These are phyloP conservation scores for Aleiodes alternator DNA, from an alignment of 2,888 invertebrate species.

Conservation along the genomic window DNA sequence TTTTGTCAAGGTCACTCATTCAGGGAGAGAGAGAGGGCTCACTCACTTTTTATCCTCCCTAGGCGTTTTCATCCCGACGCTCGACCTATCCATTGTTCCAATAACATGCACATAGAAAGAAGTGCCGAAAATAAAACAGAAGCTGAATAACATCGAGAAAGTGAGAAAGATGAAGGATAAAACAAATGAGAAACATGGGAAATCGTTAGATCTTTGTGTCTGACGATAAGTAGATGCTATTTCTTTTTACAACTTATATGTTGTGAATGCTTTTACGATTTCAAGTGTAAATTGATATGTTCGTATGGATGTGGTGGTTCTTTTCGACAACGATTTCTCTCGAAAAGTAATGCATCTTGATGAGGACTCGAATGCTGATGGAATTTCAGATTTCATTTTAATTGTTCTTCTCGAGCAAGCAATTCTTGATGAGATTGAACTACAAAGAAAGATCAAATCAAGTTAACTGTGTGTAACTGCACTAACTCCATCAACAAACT, in stretches of 20 bases:
- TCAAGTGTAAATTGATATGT: no score
- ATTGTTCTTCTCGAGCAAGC: no score
- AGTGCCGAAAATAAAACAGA: conserved; percentile 8
- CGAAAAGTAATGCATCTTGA: no score
- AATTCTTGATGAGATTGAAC: no score
- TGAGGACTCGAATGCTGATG: no score
- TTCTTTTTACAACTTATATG: neutral
- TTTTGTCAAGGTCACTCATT: conserved; percentile 75
- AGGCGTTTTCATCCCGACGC: conserved; percentile 40
- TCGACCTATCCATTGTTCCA: conserved; percentile 35
- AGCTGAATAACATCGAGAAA: neutral
- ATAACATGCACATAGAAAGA: conserved; percentile 34
- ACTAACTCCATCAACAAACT: no score
- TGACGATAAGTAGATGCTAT: neutral
- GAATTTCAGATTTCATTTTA: no score
- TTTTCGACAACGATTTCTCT: no score
- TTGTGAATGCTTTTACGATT: no score
- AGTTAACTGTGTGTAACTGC: no score
- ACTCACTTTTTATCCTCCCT: conserved; percentile 41
- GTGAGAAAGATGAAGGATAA: conserved; percentile 19
- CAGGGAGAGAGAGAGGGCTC: conserved; percentile 63
- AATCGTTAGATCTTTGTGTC: conserved; percentile 21
- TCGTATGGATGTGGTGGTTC: no score
- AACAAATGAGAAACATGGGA: conserved; percentile 25
- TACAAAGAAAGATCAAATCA: no score